Evolutionary conservation across 2,113 vertebrate genomes (phyloP), one percentile per base, ranked within the genome.

Genomic region (Neoarius graeffei): DNA sequence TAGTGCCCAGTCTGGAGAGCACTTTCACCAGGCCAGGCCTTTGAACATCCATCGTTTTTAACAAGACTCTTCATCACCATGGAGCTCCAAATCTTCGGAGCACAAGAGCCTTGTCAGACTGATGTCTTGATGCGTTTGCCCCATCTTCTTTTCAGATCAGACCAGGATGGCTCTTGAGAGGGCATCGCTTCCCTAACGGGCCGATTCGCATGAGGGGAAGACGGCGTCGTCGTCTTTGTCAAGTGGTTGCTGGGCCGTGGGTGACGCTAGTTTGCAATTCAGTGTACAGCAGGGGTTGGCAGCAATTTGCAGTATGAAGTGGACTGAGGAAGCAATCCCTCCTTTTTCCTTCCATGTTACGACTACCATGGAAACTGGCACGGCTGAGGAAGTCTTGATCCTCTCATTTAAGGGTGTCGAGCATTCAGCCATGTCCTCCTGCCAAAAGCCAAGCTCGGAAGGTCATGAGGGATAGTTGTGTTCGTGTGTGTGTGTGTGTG

Each of bases 331-430:
- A 81, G 79, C 64, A 84, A 25, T 54, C 57, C 87, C 69, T 66
- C 59, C 17, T 80, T 77, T 48, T 74, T 76, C 71, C 62, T 73
- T 76, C 64, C 54, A 52, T 62, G 64, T 79, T 81, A 56, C 79
- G 81, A 89, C 82, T 87, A 76, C 91, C 90, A 89, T 90, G 88
- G 90, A 86, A 92, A 91, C 88, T 27, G 79, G 64, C 79, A 87
- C 56, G 85, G 84, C 86, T 87, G 27, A 89, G 81, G 77, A 62
- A 90, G 66, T 48, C 73, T 80, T 88, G 88, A 86, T 88, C 54
- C 30, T 88, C 87, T 88, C 77, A 73, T 83, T 89, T 88, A 89
- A 76, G 42, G 48, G 69, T 73, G 85, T 86, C 60, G 85, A 85
- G 54, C 27, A 8, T 83, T 81, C 73, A 71, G 19, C 56, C 71